Evolutionary conservation across 53 echinoderm and acorn worm species (phyloP), one percentile per base, ranked within the genome.

Genomic region (Patiria pectinifera): DNA sequence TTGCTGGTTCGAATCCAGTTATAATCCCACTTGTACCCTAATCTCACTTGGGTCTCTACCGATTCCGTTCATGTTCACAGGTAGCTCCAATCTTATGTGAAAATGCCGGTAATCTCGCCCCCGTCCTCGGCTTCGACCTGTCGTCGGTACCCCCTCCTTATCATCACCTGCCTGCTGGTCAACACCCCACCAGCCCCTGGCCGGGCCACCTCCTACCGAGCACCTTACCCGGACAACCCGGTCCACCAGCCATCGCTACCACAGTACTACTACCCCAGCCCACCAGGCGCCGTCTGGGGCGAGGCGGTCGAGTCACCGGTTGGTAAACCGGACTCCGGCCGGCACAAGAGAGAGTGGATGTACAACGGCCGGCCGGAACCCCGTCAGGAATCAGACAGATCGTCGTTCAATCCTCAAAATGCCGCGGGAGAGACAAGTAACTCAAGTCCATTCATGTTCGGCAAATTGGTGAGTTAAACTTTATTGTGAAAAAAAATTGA

Each of bases 51-150:
- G 69, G 21, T 69, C 16, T 15, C 14, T 69, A 15, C 10, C 6
- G 16, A 21, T 26, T 76, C 13, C 8, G n/a, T 76, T 76, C 18
- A 9, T 76, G 44, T 76, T 79, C 43, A 45, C 80, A 79, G 48
- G 47, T 79, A 47, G 48, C 47, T 25, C 80, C 48, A 79, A 79
- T 15, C 47, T 46, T 11, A 13, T 46, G 80, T 46, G 77, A 79
- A 79, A 79, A 79, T 79, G 80, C 47, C 80, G 24, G 46, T 45
- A 15, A 79, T 46, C 19, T 79, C 43, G 80, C 18, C 80, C 26
- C 47, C 18, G 46, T 79, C 43, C 19, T 11, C 45, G 4, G 11
- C 18, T 45, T 19, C 11, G 80, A 43, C 80, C 45, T 76, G 77
- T 43, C 80, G 45, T 46, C 80, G 80, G 18, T 47, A 45, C 45